These are phyloP conservation scores for Pelosia muscerda DNA, from an alignment of 2,888 invertebrate genomes.

Conservation along the genomic window DNA sequence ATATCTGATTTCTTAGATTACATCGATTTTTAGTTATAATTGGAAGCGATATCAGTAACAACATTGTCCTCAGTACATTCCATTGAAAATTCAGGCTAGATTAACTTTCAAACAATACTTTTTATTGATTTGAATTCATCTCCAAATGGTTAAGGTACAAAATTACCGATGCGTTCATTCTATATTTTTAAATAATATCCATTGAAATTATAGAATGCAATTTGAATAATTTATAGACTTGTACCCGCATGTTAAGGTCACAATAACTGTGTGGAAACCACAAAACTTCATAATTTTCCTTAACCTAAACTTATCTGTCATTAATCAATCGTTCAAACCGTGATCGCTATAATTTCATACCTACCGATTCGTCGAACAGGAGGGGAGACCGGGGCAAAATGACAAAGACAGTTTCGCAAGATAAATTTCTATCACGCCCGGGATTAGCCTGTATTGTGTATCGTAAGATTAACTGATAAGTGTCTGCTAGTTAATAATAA, in stretches of 20 bases:
- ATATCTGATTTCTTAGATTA: too few relatives aligned
- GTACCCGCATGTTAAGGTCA: neutral
- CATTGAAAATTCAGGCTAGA: neutral
- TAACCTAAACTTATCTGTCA: neutral
- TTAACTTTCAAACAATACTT: neutral
- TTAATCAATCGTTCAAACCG: constrained; percentile 14
- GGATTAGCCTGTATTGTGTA: constrained; percentile 82
- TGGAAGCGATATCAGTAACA: neutral
- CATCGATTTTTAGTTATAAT: neutral
- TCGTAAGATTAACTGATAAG: constrained; percentile 86
- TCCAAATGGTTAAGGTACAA: neutral
- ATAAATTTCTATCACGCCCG: constrained; percentile 84
- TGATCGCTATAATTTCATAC: constrained; percentile 19
- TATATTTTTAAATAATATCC: neutral
- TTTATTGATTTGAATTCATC: neutral
- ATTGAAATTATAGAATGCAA: neutral
- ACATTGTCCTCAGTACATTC: neutral
- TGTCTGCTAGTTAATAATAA: constrained; percentile 84
- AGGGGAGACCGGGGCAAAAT: constrained; percentile 64
- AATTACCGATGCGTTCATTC: neutral
- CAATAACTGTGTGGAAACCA: constrained; percentile 12
- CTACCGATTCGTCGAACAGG: constrained; percentile 29
- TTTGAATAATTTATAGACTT: neutral
- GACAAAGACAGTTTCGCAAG: constrained; percentile 77
- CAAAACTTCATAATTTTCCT: constrained; percentile 5